phyloP scores from a whole-genome alignment of 1,140 invertebrate genomes.

The Drosophila takahashii region DNA sequence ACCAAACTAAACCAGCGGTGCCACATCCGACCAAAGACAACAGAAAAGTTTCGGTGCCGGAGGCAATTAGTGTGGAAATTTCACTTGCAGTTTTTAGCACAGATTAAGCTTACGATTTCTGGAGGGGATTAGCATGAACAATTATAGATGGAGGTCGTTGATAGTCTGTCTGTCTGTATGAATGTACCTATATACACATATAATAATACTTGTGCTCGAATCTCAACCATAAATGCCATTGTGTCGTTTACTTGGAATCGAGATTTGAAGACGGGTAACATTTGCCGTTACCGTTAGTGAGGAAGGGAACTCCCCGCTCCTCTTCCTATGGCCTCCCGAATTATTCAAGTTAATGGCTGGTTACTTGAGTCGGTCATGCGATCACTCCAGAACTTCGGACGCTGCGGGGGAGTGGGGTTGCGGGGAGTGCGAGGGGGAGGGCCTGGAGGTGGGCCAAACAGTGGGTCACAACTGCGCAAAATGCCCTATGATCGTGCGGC shows the following conservation, averaged over 20 bases:
- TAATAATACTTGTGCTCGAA: constrained; percentile 32
- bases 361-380: constrained; percentile 56
- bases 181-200: background rate
- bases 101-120: constrained; percentile 64
- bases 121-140: constrained; percentile 70
- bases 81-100: constrained; percentile 77
- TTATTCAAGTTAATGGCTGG: constrained; percentile 54
- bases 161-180: constrained; percentile 20
- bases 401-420: background rate
- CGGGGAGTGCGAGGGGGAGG: constrained; percentile 3
- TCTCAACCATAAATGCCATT: constrained; percentile 20
- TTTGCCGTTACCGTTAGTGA: constrained; percentile 53
- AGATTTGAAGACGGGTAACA: constrained; percentile 36
- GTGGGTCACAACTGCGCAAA: constrained; percentile 70
- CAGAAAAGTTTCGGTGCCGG: constrained; percentile 66
- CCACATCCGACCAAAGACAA: constrained; percentile 54
- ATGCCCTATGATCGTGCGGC: constrained; percentile 18
- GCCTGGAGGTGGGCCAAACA: constrained; percentile 22
- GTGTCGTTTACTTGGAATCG: constrained; percentile 46
- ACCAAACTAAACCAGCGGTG: constrained; percentile 8
- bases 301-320: constrained; percentile 17
- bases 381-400: constrained; percentile 21
- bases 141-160: constrained; percentile 78
- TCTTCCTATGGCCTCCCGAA: constrained; percentile 21
- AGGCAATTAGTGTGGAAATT: constrained; percentile 79